These are phyloP conservation scores for Acridotheres tristis DNA, from an alignment of 2,797 vertebrate genomes.

Conservation along the genomic window DNA sequence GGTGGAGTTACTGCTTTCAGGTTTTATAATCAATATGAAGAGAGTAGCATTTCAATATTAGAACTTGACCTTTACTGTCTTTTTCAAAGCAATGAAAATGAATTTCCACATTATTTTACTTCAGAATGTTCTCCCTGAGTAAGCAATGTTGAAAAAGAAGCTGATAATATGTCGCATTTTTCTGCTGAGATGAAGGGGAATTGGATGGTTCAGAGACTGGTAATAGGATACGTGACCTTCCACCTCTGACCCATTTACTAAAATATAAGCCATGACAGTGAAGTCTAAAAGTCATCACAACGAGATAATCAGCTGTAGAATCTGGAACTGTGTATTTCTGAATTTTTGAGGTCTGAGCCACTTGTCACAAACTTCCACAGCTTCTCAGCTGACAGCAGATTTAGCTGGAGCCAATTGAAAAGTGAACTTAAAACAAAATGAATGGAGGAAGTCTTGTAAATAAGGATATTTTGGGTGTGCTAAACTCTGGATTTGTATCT, in stretches of 20 bases:
- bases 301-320: not conserved
- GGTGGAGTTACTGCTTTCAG: not conserved
- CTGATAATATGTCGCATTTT: not conserved
- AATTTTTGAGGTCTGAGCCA: not conserved
- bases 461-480: not conserved
- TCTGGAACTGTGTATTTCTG: not conserved
- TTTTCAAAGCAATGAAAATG: slow-evolving; percentile 36
- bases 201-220: not conserved
- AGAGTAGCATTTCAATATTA: slow-evolving; percentile 29
- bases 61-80: slow-evolving; percentile 27
- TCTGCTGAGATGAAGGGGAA: not conserved
- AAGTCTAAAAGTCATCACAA: not conserved
- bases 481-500: not conserved
- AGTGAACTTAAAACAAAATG: not conserved
- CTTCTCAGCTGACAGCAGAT: not conserved
- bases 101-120: slow-evolving; percentile 28
- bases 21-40: not conserved
- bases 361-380: not conserved
- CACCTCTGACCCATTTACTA: slow-evolving; percentile 21
- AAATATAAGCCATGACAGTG: not conserved
- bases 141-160: not conserved
- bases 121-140: not conserved
- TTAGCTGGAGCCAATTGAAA: not conserved
- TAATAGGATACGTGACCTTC: slow-evolving; percentile 17
- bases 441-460: not conserved